Evolutionary conservation across 2,113 vertebrate species (phyloP), one percentile per base, ranked within the genome.

Genomic region (Nanorana parkeri): DNA sequence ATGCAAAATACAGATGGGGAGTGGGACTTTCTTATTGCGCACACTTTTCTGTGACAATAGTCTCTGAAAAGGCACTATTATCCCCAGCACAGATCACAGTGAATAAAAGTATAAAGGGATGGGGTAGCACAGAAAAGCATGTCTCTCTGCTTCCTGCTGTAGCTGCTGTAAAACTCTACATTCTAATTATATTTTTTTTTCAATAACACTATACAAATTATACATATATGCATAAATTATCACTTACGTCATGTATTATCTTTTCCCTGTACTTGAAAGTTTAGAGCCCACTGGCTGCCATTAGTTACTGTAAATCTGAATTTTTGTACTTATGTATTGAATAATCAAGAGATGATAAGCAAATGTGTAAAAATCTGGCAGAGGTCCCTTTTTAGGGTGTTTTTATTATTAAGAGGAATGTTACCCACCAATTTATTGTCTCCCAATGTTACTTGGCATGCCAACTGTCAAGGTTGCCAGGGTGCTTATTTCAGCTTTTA

Each of bases 41-140:
- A 68, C 71, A 67, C 64, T 67, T 67, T 52, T 67, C 20, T 29
- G 20, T 83, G 28, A 83, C 61, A 83, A 67, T 76, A 76, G 80
- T 58, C 63, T 24, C 71, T 76, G 71, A 75, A 68, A 47, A 65
- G 36, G 21, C 36, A 65, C 23, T 41, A 77, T 77, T 65, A 63
- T 65, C 23, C 36, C 75, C 13, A 20, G 60, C 36, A 77, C 16
- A 64, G 74, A 47, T 51, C 58, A 47, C 60, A 77, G 21, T 77
- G 20, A 47, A 52, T 51, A n/a, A 29, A 10, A 65, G 75, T 51
- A 65, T 51, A 65, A 51, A 77, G 58, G 61, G 60, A 65, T 63
- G 75, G 17, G 24, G n/a, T 60, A 51, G 17, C 17, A 28, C 32
- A 47, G 75, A 26, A 26, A 65, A 77, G 47, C 54, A 24, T 41